These are phyloP conservation scores for Harpegnathos saltator DNA, from an alignment of 1,140 invertebrate genomes.

Conservation along the genomic window DNA sequence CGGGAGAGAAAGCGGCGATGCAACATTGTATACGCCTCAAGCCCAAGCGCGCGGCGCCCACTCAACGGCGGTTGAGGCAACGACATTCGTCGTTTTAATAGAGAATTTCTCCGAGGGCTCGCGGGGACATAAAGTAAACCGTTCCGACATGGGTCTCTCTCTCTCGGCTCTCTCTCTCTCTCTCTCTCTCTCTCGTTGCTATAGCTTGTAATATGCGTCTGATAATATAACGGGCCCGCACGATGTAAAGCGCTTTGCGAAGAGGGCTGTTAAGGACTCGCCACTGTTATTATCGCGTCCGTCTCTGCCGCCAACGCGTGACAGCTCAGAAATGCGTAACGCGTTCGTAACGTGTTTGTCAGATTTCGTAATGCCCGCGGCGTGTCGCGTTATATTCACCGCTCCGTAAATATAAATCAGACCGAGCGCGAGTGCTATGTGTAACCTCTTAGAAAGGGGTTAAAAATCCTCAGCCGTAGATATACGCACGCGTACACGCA, in stretches of 20 bases:
- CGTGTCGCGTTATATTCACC: conserved; percentile 5
- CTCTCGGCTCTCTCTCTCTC: too few relatives aligned
- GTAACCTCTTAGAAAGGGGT: conserved; percentile 60
- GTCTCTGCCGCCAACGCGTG: conserved; percentile 10
- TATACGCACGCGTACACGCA: too few relatives aligned
- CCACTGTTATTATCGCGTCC: conserved; percentile 20
- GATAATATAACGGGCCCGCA: conserved; percentile 75
- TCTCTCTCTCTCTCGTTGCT: too few relatives aligned
- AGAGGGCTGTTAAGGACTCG: conserved; percentile 59
- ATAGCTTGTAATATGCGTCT: conserved; percentile 72
- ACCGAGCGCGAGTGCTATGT: conserved; percentile 28
- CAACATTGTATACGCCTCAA: conserved; percentile 1
- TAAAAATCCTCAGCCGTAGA: conserved; percentile 54
- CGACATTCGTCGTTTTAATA: conserved; percentile 70
- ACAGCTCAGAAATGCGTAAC: neutral
- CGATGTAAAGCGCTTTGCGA: conserved; percentile 73
- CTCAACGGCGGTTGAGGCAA: conserved; percentile 61
- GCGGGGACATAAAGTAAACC: conserved; percentile 67
- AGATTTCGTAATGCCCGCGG: conserved; percentile 48
- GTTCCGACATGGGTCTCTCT: conserved; percentile 59
- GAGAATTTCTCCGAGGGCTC: conserved; percentile 67
- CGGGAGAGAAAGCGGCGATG: conserved; percentile 3
- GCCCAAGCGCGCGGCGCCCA: conserved; percentile 43
- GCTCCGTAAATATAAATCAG: conserved; percentile 69
- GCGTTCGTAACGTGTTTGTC: conserved; percentile 23